These are phyloP conservation scores for Podilymbus podiceps DNA, from an alignment of 2,113 vertebrate species.

Conservation along the genomic window DNA sequence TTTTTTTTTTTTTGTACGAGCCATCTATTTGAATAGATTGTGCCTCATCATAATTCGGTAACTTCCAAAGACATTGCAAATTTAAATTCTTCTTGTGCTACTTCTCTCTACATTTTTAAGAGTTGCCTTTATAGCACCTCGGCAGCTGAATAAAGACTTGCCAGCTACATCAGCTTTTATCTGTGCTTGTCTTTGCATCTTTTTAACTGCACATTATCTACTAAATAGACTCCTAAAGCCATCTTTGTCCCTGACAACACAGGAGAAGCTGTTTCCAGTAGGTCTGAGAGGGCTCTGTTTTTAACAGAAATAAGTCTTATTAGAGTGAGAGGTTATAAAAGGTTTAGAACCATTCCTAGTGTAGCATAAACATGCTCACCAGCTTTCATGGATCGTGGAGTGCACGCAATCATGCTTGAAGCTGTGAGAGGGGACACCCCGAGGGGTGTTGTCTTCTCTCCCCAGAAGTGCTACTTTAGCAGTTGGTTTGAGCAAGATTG, in stretches of 20 bases:
- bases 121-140: not conserved
- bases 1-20: not conserved
- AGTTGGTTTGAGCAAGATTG: not conserved
- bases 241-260: not conserved
- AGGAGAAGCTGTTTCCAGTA: not conserved
- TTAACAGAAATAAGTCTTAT: not conserved
- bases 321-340: not conserved
- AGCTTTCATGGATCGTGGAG: not conserved
- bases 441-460: not conserved
- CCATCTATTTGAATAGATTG: not conserved
- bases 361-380: not conserved
- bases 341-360: not conserved
- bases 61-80: not conserved
- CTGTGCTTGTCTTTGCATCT: not conserved
- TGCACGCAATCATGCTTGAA: not conserved
- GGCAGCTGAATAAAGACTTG: not conserved
- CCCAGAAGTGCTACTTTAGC: not conserved
- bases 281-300: not conserved
- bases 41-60: not conserved
- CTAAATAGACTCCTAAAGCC: not conserved
- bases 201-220: not conserved
- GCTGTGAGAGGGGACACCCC: rapidly evolving
- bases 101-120: not conserved
- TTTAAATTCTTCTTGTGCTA: not conserved
- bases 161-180: not conserved